Evolutionary conservation across 2,888 invertebrate species (phyloP), one percentile per base, ranked within the genome.

Genomic region (Tinea pellionella): DNA sequence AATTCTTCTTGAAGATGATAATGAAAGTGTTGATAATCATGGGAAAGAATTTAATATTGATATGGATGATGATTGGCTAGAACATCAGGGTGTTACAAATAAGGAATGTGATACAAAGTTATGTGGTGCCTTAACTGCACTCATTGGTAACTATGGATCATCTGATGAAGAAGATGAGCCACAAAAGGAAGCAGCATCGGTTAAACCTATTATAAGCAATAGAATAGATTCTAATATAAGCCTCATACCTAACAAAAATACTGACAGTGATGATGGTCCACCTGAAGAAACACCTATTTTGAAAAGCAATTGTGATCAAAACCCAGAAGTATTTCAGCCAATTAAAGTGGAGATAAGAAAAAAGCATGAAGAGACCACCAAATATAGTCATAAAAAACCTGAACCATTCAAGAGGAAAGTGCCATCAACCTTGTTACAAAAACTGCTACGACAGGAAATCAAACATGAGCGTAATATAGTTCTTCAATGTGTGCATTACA

Each of bases 381-480:
- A 37, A 37, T 37, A 12, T 37, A 37, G 9, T 37, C 9, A 37
- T 37, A 37, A 6, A 53, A 53, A n/a, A 53, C 53, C 19, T 53
- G n/a, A 53, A 24, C 2, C 13, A 16, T 8, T 47, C 61, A 19
- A 64, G 18, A 62, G 67, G 29, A 76, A 77, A 68, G 59, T 81
- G 63, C 88, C 84, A 64, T 88, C 89, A 37, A 92, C 92, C 12
- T 80, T 94, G 64, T 78, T 94, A 59, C 90, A 92, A 67, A 92
- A 91, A 71, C 77, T 97, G 24, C 80, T 97, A 61, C 90, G 90
- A 58, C 89, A 89, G 61, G 95, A 96, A 74, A 95, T 97, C 65
- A 88, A 92, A 63, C 93, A 94, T 67, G 97, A 97, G 78, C 88
- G 97, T 60, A 97, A 97, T 79, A 87, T 94, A 56, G 88, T 97